A percentile compares a stretch with the other conserved stretches of the same genome.
These are phyloP conservation scores for Thaumatotibia leucotreta DNA, from an alignment of 1,140 invertebrate genomes.

Conservation along the genomic window DNA sequence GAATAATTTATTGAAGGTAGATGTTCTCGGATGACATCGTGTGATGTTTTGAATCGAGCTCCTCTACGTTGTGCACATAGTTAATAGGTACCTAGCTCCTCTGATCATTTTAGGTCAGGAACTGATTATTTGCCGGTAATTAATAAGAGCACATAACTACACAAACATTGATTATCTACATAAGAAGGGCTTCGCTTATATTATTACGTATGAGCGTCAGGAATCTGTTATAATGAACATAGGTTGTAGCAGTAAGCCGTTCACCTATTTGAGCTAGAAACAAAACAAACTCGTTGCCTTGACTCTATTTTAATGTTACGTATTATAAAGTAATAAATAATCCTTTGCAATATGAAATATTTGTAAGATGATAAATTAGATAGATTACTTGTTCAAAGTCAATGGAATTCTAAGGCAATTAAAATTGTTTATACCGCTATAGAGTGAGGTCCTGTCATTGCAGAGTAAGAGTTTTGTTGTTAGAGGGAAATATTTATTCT, in stretches of 20 bases:
- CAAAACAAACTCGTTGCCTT: constrained; percentile 66
- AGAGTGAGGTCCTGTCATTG: constrained; percentile 37
- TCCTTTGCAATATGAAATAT: constrained; percentile 39
- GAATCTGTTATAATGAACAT: constrained; percentile 8
- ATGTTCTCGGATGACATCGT: not conserved
- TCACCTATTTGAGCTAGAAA: constrained; percentile 32
- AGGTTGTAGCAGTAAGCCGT: constrained; percentile 26
- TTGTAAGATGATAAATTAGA: constrained; percentile 35
- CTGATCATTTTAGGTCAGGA: not conserved
- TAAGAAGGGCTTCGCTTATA: constrained; percentile 4
- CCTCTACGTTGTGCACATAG: not conserved
- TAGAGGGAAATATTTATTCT: constrained; percentile 58
- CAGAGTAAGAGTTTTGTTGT: constrained; percentile 42
- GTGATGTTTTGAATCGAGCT: not conserved
- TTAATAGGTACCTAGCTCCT: constrained; percentile 7
- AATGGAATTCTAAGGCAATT: constrained; percentile 43
- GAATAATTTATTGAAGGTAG: not conserved
- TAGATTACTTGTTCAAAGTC: constrained; percentile 44
- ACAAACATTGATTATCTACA: not conserved
- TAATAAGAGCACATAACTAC: not conserved
- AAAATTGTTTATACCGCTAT: constrained; percentile 40
- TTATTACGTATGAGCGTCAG: not conserved
- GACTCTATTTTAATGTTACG: constrained; percentile 52
- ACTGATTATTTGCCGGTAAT: constrained; percentile 7
- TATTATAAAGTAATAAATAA: constrained; percentile 28